Conservation (phyloP, 35 echinoderm and acorn worm species). For the Heliocidaris tuberculata region DNA sequence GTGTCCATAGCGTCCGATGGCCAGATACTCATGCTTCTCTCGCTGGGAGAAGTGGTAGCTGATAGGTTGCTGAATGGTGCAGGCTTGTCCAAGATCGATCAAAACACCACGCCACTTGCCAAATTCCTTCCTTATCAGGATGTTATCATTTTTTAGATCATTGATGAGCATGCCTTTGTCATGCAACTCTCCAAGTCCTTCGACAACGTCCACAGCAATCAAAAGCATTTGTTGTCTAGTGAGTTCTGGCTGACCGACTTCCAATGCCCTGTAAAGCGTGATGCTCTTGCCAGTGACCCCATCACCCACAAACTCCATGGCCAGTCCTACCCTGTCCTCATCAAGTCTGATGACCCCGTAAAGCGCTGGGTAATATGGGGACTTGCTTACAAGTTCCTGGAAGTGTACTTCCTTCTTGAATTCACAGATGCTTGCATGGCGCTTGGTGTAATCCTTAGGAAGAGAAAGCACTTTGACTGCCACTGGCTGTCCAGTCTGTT, state of each 20-base stretch:
- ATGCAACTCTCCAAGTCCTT: not conserved
- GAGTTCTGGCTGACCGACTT: not conserved
- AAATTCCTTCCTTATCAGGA: not conserved
- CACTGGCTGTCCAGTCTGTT: not conserved
- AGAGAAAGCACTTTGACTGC: not conserved
- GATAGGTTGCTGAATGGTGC: not conserved
- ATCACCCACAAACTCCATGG: slow-evolving; percentile 15
- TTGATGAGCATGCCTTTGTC: not conserved
- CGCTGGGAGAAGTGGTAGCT: not conserved
- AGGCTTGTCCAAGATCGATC: not conserved
- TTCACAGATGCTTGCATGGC: not conserved
- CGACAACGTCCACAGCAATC: not conserved
- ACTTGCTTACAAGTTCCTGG: slow-evolving; percentile 1
- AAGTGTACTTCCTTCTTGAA: not conserved
- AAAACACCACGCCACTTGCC: not conserved
- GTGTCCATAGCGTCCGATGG: too few species aligned
- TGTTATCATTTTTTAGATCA: slow-evolving; percentile 12
- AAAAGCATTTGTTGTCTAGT: not conserved
- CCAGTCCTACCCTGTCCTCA: not conserved
- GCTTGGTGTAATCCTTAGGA: not conserved
- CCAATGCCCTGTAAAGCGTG: not conserved
- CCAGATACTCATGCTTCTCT: not conserved
- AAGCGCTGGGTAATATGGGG: not conserved
- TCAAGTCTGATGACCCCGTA: not conserved
- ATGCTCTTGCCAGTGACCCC: not conserved